Evolutionary conservation across 2,888 invertebrate species (phyloP).

Genomic region (Zaprionus obscuricornis): DNA sequence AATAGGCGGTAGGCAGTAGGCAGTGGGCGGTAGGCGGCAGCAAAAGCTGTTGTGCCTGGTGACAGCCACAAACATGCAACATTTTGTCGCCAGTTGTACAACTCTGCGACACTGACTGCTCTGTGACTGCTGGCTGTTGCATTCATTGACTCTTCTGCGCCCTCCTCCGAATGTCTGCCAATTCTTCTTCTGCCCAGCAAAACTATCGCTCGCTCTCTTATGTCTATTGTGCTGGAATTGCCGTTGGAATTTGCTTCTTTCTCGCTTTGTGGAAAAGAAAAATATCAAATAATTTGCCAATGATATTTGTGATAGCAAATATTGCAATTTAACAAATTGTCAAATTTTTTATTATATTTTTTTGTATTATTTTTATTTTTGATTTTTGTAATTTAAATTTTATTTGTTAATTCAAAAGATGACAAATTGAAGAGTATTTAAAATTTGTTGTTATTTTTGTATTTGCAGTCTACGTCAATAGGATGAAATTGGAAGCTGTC

Average conservation of each 20-base stretch:
- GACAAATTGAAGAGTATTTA: slow-evolving; percentile 33
- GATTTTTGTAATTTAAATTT: too few relatives aligned
- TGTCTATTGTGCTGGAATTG: background rate
- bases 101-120: slow-evolving; percentile 27
- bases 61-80: slow-evolving; percentile 78
- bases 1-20: slow-evolving; percentile 17
- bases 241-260: background rate
- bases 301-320: slow-evolving; percentile 50
- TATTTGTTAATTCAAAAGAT: too few relatives aligned
- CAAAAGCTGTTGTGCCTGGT: slow-evolving; percentile 46
- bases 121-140: slow-evolving; percentile 14
- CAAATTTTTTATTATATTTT: slow-evolving; percentile 2
- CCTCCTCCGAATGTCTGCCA: slow-evolving; percentile 38
- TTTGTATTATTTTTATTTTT: background rate
- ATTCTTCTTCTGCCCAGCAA: slow-evolving; percentile 40
- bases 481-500: slow-evolving; percentile 29
- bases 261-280: background rate
- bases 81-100: slow-evolving; percentile 76
- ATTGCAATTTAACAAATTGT: slow-evolving; percentile 27
- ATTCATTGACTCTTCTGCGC: slow-evolving; percentile 20
- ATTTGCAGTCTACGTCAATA: slow-evolving; percentile 26
- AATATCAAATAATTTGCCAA: slow-evolving; percentile 45
- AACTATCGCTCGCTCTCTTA: background rate
- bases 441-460: slow-evolving; percentile 7
- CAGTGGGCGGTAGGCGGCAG: background rate